A percentile compares a stretch with the other conserved stretches of the same genome.
phyloP scores from a whole-genome alignment of 2,113 vertebrate genomes.

The Etia nguti region DNA sequence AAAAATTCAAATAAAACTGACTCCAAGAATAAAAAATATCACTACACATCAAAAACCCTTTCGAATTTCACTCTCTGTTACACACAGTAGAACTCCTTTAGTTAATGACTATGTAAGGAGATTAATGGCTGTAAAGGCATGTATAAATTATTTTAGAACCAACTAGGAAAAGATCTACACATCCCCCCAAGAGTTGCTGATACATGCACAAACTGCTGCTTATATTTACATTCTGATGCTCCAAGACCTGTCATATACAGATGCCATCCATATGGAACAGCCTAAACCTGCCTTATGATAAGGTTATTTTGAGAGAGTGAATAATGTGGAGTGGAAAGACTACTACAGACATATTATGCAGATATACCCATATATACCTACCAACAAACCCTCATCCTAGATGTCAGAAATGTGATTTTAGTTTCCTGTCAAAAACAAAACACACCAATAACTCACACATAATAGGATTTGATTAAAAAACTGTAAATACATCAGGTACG shows the following conservation, averaged over 20 bases:
- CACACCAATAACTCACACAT: neutral
- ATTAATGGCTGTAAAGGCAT: neutral
- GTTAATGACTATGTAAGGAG: neutral
- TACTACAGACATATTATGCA: neutral
- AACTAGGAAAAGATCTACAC: neutral
- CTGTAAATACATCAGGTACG: neutral
- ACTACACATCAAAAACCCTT: neutral
- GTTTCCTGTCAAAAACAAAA: neutral
- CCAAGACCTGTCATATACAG: neutral
- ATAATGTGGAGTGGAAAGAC: neutral
- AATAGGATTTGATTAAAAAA: neutral
- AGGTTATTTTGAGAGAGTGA: neutral
- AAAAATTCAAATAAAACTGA: neutral
- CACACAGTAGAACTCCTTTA: neutral
- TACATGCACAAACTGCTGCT: slow-evolving; percentile 30
- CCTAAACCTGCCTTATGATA: slow-evolving; percentile 20
- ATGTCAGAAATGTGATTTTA: neutral
- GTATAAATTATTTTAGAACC: neutral
- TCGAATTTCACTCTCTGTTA: neutral
- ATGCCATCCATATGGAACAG: slow-evolving; percentile 61
- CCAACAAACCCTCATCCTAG: neutral
- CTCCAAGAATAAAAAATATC: neutral
- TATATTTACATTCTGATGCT: slow-evolving; percentile 51
- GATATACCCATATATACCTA: neutral
- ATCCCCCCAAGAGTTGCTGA: slow-evolving; percentile 24